Conservation (phyloP, 2,888 invertebrate species). For the Ischnus inquisitorius region DNA sequence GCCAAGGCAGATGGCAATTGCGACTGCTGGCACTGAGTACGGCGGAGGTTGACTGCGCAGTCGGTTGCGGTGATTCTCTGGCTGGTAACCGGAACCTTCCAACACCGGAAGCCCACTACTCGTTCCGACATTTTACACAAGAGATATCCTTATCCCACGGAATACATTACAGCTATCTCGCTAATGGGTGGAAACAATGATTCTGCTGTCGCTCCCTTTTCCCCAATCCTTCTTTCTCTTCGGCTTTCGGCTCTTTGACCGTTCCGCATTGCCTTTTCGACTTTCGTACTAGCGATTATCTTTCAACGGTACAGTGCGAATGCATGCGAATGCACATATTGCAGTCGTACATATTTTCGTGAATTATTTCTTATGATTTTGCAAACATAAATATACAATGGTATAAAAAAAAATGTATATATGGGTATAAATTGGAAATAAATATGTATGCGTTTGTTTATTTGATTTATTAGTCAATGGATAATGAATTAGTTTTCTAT, state of each 20-base stretch:
- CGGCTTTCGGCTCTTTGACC: conserved; percentile 40
- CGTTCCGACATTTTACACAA: conserved; percentile 69
- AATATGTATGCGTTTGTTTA: no score
- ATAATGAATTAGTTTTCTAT: no score
- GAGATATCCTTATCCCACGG: conserved; percentile 75
- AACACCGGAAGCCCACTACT: conserved; percentile 60
- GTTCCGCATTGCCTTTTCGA: conserved; percentile 2
- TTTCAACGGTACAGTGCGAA: conserved; percentile 30
- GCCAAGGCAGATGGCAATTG: conserved; percentile 54
- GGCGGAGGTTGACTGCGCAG: conserved; percentile 35
- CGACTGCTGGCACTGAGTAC: conserved; percentile 39
- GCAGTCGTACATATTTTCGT: neutral
- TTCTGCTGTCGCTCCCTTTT: conserved; percentile 45
- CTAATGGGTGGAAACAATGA: conserved; percentile 64
- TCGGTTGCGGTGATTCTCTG: conserved; percentile 31
- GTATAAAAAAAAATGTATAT: no score
- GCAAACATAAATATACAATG: no score
- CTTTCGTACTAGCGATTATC: conserved; percentile 21
- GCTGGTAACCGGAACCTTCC: conserved; percentile 50
- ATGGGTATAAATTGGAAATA: no score
- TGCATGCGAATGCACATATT: conserved; percentile 25
- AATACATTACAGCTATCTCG: conserved; percentile 78
- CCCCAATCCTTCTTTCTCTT: conserved; percentile 43
- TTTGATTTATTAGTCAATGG: no score
- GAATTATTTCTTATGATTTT: neutral